Evolutionary conservation across 2,888 invertebrate species (phyloP).

Genomic region (Seira musarum): DNA sequence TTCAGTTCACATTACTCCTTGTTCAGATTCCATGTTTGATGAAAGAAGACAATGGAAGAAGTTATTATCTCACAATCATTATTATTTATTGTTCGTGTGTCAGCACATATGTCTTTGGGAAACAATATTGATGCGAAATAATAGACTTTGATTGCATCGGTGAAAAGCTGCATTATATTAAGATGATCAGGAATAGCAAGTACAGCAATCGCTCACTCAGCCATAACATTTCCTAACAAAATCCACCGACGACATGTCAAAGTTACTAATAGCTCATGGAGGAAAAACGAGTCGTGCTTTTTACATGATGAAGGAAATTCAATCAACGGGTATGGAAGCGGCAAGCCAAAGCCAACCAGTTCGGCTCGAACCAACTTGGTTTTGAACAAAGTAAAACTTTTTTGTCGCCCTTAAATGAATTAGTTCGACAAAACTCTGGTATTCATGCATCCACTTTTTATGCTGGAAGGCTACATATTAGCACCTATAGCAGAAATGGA

Average conservation of each 20-base stretch:
- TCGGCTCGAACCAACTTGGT: not conserved
- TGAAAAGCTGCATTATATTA: not conserved
- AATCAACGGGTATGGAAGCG: not conserved
- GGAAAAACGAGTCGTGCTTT: too few relatives aligned
- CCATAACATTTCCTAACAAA: not conserved
- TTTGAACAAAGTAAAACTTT: not conserved
- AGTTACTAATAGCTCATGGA: not conserved
- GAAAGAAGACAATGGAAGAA: constrained; percentile 17
- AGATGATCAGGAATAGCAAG: not conserved
- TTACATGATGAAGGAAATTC: not conserved
- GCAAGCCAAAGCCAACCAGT: too few relatives aligned
- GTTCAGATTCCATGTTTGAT: not conserved
- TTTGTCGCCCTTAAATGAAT: not conserved
- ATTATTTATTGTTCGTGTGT: constrained; percentile 20
- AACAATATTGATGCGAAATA: not conserved
- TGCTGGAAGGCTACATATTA: not conserved
- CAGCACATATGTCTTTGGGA: not conserved
- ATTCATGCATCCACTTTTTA: not conserved
- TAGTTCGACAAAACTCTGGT: not conserved
- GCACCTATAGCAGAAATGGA: not conserved
- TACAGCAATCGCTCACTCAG: not conserved
- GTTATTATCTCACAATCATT: constrained; percentile 34
- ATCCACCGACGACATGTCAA: not conserved
- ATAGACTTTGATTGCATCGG: not conserved
- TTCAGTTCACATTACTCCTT: not conserved